These are phyloP conservation scores for Biston stratarius DNA, from an alignment of 2,888 invertebrate genomes.

Conservation along the genomic window DNA sequence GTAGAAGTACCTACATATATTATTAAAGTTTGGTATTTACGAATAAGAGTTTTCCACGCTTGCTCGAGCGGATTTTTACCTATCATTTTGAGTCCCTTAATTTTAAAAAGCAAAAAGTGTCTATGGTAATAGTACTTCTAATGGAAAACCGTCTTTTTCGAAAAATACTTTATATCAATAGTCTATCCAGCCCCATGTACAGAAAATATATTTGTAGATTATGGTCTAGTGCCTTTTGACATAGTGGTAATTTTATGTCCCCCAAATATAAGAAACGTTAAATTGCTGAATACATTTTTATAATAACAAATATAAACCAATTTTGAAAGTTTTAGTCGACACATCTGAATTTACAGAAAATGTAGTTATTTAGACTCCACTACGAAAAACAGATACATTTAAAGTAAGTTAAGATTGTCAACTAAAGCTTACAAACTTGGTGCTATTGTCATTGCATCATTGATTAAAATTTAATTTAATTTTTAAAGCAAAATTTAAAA, in stretches of 20 bases:
- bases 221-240: conserved; percentile 83
- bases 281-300: conserved; percentile 13
- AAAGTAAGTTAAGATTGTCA: neutral
- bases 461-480: no score
- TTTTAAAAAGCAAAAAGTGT: neutral
- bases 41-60: conserved; percentile 39
- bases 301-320: neutral
- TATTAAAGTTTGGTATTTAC: conserved; percentile 1
- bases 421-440: no score
- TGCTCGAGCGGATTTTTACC: conserved; percentile 8
- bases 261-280: conserved; percentile 34
- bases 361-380: no score
- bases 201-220: conserved; percentile 79
- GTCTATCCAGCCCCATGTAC: conserved; percentile 66
- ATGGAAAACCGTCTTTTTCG: conserved; percentile 18
- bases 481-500: no score
- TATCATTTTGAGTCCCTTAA: neutral
- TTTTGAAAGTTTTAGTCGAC: no score
- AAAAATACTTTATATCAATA: conserved; percentile 41
- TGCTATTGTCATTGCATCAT: neutral
- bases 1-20: conserved; percentile 46
- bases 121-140: neutral
- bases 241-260: conserved; percentile 71
- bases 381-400: neutral
- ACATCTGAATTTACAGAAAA: no score